Evolutionary conservation across 2,888 invertebrate species (phyloP).

Genomic region (Athetis lepigone): DNA sequence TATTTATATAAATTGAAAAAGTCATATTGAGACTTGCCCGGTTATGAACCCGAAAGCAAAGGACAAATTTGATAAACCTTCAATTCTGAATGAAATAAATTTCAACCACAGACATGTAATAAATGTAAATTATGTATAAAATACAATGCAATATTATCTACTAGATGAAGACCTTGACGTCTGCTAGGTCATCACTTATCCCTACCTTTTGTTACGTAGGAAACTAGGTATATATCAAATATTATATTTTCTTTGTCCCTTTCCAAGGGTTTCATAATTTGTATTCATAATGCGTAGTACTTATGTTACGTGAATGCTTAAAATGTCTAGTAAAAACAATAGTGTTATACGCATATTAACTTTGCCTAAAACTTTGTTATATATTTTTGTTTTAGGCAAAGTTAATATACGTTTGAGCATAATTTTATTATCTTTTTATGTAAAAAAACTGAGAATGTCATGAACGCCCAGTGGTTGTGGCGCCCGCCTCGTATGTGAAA

Average conservation of each 20-base stretch:
- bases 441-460: too few relatives aligned
- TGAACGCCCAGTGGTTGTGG: too few relatives aligned
- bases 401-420: not conserved
- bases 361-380: slow-evolving; percentile 19
- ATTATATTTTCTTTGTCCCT: slow-evolving; percentile 43
- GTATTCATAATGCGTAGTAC: slow-evolving; percentile 44
- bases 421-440: too few relatives aligned
- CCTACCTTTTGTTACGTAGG: slow-evolving; percentile 25
- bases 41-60: too few relatives aligned
- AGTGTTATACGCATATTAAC: too few relatives aligned
- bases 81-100: not conserved
- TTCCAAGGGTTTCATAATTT: slow-evolving; percentile 48
- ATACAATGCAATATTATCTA: slow-evolving; percentile 5
- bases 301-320: slow-evolving; percentile 36
- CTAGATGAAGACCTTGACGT: slow-evolving; percentile 20
- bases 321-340: slow-evolving; percentile 21
- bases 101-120: not conserved
- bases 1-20: too few relatives aligned
- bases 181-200: slow-evolving; percentile 18
- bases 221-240: slow-evolving; percentile 27
- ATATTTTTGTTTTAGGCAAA: slow-evolving; percentile 8
- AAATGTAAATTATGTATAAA: not conserved
- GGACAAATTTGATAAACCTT: too few relatives aligned
- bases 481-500: too few relatives aligned
- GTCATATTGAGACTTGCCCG: too few relatives aligned